phyloP scores from a whole-genome alignment of 2,888 invertebrate species.

The Leistus spinibarbis region DNA sequence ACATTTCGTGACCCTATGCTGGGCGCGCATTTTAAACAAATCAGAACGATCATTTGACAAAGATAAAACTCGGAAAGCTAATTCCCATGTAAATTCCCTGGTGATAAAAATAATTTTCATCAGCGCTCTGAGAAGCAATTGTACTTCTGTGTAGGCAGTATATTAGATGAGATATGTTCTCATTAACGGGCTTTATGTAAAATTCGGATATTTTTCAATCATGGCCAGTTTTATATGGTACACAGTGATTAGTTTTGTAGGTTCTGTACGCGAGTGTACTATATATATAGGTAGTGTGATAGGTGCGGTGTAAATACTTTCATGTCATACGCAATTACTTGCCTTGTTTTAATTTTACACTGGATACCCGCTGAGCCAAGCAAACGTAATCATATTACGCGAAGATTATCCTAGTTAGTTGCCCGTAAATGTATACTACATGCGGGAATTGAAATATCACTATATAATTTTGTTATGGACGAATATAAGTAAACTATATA shows the following conservation, averaged over 20 bases:
- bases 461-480: background rate
- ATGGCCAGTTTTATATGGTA: background rate
- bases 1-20: background rate
- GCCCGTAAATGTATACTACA: background rate
- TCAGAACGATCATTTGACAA: background rate
- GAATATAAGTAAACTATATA: background rate
- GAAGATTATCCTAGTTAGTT: background rate
- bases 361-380: background rate
- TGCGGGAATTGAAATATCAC: background rate
- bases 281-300: too few relatives aligned
- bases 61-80: background rate
- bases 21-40: background rate
- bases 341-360: constrained; percentile 1
- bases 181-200: background rate
- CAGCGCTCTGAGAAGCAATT: background rate
- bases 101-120: background rate
- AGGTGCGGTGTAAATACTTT: background rate
- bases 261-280: too few relatives aligned
- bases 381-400: background rate
- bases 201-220: background rate
- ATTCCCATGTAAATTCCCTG: background rate
- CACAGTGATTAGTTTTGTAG: too few relatives aligned
- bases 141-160: constrained; percentile 7
- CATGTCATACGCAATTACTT: background rate
- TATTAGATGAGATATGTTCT: constrained; percentile 5